phyloP scores from a whole-genome alignment of 2,113 vertebrate genomes.

The Laticauda colubrina region DNA sequence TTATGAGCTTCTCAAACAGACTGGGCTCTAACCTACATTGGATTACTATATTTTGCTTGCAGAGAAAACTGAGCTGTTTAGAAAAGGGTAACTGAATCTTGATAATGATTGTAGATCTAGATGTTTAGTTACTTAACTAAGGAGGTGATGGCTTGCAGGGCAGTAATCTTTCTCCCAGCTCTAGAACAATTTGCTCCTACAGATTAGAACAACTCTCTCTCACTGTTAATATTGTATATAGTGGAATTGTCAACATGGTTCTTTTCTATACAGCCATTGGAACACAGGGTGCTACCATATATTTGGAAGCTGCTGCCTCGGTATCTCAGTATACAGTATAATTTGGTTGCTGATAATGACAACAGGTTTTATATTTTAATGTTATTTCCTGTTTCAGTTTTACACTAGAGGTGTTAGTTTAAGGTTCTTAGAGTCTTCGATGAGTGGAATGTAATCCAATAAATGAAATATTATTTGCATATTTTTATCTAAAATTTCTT shows the following conservation, averaged over 20 bases:
- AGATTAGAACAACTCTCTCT: not conserved
- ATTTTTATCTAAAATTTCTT: conserved; percentile 7
- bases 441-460: not conserved
- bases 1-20: not conserved
- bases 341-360: not conserved
- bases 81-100: not conserved
- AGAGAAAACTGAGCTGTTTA: not conserved
- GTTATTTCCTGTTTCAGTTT: not conserved
- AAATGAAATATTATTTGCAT: conserved; percentile 25
- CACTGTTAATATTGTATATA: not conserved
- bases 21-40: not conserved
- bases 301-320: not conserved
- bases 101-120: not conserved
- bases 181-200: not conserved
- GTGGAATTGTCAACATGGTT: not conserved
- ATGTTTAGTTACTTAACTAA: not conserved
- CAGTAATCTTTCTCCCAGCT: not conserved
- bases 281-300: not conserved
- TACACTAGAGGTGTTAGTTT: not conserved
- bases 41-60: not conserved
- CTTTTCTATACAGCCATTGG: not conserved
- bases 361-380: not conserved
- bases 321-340: not conserved
- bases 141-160: not conserved
- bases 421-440: not conserved